Percentiles rank a stretch among this genome's conserved stretches.
These are phyloP conservation scores for Lasius fuliginosus DNA, from an alignment of 2,888 invertebrate species.

Conservation along the genomic window DNA sequence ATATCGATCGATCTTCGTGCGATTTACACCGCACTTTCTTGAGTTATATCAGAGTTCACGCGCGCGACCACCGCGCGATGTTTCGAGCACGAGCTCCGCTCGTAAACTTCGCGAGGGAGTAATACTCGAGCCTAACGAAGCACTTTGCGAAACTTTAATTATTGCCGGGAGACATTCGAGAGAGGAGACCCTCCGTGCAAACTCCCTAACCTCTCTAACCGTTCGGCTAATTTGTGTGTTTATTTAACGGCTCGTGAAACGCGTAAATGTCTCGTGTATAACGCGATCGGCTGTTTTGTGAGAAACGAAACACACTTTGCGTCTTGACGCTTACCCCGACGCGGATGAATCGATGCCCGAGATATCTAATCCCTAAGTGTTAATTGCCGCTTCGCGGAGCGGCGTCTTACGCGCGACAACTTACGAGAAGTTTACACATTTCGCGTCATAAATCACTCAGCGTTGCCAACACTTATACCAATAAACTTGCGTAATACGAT, in stretches of 20 bases:
- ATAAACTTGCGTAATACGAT: not conserved
- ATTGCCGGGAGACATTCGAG: constrained; percentile 4
- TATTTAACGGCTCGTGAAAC: not conserved
- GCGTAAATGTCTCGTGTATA: not conserved
- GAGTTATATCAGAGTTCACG: not conserved
- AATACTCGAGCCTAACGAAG: not conserved
- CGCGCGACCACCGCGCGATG: too few species aligned
- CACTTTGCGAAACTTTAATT: not conserved
- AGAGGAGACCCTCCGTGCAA: not conserved
- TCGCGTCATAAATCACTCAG: not conserved
- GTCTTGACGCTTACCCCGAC: not conserved
- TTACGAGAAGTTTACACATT: not conserved
- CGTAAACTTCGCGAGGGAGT: not conserved
- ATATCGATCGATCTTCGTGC: not conserved
- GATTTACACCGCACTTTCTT: constrained; percentile 7
- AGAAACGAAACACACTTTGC: constrained; percentile 3
- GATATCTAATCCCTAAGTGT: not conserved
- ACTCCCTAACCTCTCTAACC: constrained; percentile 6
- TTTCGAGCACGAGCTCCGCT: not conserved
- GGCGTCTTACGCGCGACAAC: not conserved
- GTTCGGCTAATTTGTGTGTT: constrained; percentile 8
- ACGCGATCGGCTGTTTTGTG: not conserved
- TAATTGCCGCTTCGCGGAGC: not conserved
- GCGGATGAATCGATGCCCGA: not conserved
- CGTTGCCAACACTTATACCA: not conserved